A percentile compares a stretch with the other conserved stretches of the same genome.
Conservation (phyloP, 2,797 vertebrate genomes). For the Todus mexicanus region DNA sequence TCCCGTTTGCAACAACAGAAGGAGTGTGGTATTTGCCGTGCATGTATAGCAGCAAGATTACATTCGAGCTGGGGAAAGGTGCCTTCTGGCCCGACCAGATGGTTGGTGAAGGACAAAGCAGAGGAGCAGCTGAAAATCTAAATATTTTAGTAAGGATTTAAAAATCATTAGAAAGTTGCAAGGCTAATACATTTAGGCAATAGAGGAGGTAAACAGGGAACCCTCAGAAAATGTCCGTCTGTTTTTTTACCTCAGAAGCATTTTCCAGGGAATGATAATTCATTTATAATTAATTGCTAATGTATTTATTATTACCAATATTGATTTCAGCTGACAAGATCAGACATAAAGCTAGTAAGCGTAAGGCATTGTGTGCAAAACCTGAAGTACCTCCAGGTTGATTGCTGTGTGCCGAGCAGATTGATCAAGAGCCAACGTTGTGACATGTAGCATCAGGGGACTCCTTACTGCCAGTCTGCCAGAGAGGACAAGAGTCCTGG, state of each 20-base stretch:
- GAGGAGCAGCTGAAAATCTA: neutral
- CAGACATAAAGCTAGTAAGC: neutral
- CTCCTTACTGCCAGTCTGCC: neutral
- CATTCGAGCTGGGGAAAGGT: neutral
- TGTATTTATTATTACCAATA: slow-evolving; percentile 23
- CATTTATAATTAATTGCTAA: neutral
- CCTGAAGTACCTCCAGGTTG: neutral
- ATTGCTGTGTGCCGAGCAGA: neutral
- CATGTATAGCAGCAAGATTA: neutral
- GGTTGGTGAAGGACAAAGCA: neutral
- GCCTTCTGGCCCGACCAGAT: neutral
- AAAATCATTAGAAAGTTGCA: neutral
- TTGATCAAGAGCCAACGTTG: neutral
- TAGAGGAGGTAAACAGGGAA: neutral
- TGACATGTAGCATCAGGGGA: neutral
- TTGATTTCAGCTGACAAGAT: neutral
- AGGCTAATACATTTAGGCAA: neutral
- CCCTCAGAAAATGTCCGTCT: neutral
- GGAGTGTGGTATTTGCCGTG: neutral
- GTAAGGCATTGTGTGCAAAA: slow-evolving; percentile 4
- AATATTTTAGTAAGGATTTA: neutral
- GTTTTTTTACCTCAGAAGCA: neutral
- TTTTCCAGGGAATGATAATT: neutral
- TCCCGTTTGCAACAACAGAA: neutral
- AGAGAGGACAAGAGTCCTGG: neutral